phyloP scores from a whole-genome alignment of 2,113 vertebrate genomes.

The Echinops telfairi region DNA sequence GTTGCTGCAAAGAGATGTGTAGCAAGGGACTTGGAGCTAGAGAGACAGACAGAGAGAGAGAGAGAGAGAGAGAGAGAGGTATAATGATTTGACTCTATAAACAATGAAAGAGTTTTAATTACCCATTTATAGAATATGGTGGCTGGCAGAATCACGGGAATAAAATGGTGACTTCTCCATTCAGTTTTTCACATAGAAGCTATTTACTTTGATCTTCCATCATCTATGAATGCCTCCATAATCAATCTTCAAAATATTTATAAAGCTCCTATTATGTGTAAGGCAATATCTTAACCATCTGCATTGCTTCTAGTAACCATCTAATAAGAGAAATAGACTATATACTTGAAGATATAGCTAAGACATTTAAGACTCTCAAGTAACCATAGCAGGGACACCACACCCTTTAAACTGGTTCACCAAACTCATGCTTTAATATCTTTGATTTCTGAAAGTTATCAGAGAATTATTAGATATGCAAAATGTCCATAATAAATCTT shows the following conservation, averaged over 20 bases:
- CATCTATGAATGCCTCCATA: background rate
- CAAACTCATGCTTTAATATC: background rate
- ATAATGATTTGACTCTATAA: background rate
- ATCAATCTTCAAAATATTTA: slow-evolving; percentile 36
- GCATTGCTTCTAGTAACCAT: background rate
- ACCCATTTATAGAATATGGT: slow-evolving; percentile 4
- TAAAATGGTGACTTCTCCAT: background rate
- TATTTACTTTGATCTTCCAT: background rate
- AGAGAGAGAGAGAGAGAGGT: background rate
- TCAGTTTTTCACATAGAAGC: background rate
- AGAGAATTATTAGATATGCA: background rate
- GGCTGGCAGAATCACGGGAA: background rate
- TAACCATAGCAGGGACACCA: background rate
- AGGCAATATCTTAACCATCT: background rate
- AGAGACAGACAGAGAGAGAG: background rate
- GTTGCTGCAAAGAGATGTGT: background rate
- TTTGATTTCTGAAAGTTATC: slow-evolving; percentile 24
- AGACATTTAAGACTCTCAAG: background rate
- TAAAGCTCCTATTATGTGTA: background rate
- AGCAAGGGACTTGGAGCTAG: background rate
- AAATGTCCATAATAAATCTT: slow-evolving; percentile 37
- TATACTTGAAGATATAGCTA: slow-evolving; percentile 13
- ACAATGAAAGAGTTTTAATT: background rate
- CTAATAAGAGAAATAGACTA: background rate
- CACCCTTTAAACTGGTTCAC: background rate